These are phyloP conservation scores for Pterocles burchelli DNA, from an alignment of 2,113 vertebrate genomes.

Conservation along the genomic window DNA sequence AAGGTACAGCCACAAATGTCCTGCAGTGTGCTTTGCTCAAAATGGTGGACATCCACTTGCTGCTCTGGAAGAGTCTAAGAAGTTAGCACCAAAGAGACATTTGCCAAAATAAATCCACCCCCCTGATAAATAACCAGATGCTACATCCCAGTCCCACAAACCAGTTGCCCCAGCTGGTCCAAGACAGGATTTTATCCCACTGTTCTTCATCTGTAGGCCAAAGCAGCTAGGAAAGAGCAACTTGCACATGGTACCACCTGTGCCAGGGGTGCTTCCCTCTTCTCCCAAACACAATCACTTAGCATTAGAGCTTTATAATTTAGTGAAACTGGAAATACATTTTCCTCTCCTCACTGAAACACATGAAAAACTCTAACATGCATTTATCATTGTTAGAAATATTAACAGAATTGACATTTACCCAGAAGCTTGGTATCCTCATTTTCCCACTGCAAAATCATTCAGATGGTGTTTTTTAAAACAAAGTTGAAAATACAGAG, in stretches of 20 bases:
- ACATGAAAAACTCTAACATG: background rate
- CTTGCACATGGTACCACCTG: background rate
- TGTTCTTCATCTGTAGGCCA: background rate
- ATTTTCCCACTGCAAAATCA: background rate
- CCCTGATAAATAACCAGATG: background rate
- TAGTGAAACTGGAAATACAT: background rate
- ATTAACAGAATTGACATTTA: background rate
- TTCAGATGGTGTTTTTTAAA: background rate
- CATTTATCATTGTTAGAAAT: background rate
- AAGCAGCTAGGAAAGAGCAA: background rate
- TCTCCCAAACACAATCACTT: background rate
- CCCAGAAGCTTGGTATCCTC: background rate
- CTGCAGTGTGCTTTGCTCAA: background rate
- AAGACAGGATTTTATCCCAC: background rate
- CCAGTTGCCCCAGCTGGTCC: background rate
- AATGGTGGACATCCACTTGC: background rate
- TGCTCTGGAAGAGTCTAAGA: background rate
- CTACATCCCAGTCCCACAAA: background rate
- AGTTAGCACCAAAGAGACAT: background rate
- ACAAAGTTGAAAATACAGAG: background rate
- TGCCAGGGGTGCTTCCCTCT: background rate
- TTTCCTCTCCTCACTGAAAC: background rate
- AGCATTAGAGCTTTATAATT: background rate
- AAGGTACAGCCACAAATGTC: accelerated
- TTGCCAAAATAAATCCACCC: background rate